These are phyloP conservation scores for Tadarida brasiliensis DNA, from an alignment of 2,797 vertebrate species.

Conservation along the genomic window DNA sequence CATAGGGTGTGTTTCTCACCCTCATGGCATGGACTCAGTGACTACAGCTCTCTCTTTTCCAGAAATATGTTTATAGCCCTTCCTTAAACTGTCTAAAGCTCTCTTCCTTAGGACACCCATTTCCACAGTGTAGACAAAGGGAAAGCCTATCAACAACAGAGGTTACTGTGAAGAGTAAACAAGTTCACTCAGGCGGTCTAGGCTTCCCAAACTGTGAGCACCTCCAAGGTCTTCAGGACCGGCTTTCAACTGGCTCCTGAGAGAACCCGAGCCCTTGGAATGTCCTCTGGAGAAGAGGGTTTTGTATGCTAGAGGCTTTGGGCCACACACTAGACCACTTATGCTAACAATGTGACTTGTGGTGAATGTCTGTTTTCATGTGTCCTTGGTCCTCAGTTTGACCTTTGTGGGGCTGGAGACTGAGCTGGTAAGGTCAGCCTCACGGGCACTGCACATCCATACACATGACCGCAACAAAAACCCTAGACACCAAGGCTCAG, in stretches of 20 bases:
- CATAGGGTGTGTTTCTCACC: background rate
- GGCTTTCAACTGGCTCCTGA: background rate
- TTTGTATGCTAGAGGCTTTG: background rate
- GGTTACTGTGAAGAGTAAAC: background rate
- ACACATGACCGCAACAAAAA: background rate
- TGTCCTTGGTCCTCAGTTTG: background rate
- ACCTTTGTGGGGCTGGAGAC: background rate
- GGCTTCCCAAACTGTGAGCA: background rate
- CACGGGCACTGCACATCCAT: background rate
- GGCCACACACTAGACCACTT: background rate
- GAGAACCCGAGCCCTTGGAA: background rate
- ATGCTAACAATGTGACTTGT: background rate
- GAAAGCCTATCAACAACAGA: background rate
- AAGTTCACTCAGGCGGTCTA: background rate
- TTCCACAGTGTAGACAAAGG: background rate
- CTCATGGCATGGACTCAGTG: background rate
- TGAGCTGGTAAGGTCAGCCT: background rate
- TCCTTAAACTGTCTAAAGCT: background rate
- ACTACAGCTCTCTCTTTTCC: background rate
- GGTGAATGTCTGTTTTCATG: background rate
- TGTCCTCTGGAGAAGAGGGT: background rate
- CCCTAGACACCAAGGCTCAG: background rate
- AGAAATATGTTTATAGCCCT: background rate
- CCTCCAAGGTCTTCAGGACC: background rate
- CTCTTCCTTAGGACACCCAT: background rate